Percentiles rank a stretch among this genome's conserved stretches.
phyloP scores from a whole-genome alignment of 2,113 vertebrate genomes.

The Haemorhous mexicanus region DNA sequence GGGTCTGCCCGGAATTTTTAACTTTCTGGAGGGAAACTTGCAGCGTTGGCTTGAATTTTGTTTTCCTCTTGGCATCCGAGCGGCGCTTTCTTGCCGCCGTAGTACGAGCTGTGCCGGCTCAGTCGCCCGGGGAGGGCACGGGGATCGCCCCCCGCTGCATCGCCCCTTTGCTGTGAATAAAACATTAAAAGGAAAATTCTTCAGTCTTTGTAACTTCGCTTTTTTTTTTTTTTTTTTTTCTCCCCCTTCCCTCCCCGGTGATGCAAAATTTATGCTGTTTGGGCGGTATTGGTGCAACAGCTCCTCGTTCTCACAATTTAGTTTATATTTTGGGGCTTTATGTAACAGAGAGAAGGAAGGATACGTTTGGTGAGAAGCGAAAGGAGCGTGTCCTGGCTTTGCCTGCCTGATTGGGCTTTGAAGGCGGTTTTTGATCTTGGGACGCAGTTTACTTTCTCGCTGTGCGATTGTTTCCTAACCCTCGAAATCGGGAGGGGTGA shows the following conservation, averaged over 20 bases:
- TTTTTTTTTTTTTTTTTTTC: background rate
- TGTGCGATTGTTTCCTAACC: background rate
- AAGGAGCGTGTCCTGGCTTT: background rate
- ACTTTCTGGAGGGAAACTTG: conserved; percentile 14
- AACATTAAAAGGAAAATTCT: conserved; percentile 7
- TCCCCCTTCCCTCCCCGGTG: background rate
- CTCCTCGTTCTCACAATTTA: conserved; percentile 8
- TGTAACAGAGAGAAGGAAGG: background rate
- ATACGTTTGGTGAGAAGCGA: background rate
- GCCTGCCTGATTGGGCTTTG: background rate
- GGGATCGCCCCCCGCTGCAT: background rate
- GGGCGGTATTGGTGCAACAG: conserved; percentile 28
- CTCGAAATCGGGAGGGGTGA: background rate
- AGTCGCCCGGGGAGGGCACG: background rate
- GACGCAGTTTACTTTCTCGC: background rate
- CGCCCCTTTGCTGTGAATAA: conserved; percentile 3
- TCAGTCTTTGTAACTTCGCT: background rate
- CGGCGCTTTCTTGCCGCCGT: background rate
- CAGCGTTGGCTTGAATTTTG: background rate
- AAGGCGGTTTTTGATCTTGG: background rate
- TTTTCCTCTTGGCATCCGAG: background rate
- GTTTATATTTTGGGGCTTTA: conserved; percentile 45
- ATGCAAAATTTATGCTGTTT: conserved; percentile 40
- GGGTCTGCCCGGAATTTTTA: background rate
- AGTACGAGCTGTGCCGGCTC: background rate